Conservation (phyloP, 2,797 vertebrate genomes). For the Phrynocephalus vlangalii region DNA sequence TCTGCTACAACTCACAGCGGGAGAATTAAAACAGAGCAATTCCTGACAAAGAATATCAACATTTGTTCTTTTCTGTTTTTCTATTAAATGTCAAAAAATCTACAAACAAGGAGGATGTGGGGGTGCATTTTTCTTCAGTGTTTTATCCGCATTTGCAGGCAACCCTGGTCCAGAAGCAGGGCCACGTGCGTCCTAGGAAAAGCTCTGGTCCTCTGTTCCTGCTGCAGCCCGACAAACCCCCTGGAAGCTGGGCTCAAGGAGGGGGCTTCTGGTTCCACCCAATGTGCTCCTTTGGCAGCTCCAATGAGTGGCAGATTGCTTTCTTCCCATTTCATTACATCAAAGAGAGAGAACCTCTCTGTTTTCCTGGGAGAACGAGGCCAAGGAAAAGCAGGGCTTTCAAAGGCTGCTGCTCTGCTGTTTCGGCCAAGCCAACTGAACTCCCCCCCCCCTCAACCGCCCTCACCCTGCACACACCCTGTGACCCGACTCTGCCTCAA, state of each 20-base stretch:
- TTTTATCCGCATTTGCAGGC: background rate
- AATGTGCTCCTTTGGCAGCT: accelerated
- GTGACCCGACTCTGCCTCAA: no score
- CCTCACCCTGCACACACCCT: no score
- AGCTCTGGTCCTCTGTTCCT: background rate
- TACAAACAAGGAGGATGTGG: background rate
- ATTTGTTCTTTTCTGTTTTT: no score
- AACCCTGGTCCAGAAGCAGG: background rate
- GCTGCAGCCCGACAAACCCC: background rate
- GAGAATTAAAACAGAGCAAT: background rate
- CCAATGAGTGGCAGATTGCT: background rate
- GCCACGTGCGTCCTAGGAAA: background rate
- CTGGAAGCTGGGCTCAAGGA: background rate
- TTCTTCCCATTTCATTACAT: conserved; percentile 27
- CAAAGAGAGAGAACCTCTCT: conserved; percentile 43
- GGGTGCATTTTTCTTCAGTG: background rate
- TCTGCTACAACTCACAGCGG: no score
- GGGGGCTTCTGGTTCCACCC: background rate
- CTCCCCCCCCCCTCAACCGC: background rate
- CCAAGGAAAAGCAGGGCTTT: background rate
- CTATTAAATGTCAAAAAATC: background rate
- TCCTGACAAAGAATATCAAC: background rate
- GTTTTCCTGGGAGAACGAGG: conserved; percentile 21
- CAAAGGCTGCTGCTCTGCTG: background rate
- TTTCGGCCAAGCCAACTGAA: no score